Evolutionary conservation across 2,113 vertebrate species (phyloP).

Genomic region (Pseudopodoces humilis): DNA sequence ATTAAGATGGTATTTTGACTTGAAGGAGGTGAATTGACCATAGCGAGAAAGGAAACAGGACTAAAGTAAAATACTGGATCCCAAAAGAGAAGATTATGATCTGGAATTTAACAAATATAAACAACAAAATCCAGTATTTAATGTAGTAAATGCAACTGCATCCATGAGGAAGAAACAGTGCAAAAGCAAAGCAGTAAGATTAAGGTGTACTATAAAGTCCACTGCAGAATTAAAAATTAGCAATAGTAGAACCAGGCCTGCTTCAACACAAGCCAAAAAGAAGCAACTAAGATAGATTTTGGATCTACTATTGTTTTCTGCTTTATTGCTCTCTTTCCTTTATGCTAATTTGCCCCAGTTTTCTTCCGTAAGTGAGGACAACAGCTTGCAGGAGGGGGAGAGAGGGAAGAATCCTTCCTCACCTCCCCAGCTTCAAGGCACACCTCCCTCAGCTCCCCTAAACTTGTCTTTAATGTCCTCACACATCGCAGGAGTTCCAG

Average conservation of each 20-base stretch:
- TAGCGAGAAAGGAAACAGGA: neutral
- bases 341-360: constrained; percentile 64
- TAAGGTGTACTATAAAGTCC: neutral
- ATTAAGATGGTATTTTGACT: neutral
- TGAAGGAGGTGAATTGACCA: neutral
- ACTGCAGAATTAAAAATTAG: neutral
- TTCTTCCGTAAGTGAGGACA: constrained; percentile 35
- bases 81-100: neutral
- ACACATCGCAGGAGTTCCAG: constrained; percentile 11
- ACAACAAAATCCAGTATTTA: neutral
- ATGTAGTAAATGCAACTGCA: neutral
- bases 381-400: constrained; percentile 55
- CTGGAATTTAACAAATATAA: neutral
- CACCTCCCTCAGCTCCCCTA: constrained; percentile 47
- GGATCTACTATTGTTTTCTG: constrained; percentile 18
- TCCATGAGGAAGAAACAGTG: neutral
- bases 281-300: neutral
- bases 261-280: neutral
- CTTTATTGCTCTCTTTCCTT: neutral
- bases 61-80: neutral
- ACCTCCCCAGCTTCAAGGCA: neutral
- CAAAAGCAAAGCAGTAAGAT: neutral
- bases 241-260: neutral
- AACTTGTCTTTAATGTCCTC: constrained; percentile 44
- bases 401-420: constrained; percentile 46